Conservation (phyloP, 37 sponge, comb jelly and placozoan species). For the Cladorhizidae sp. region DNA sequence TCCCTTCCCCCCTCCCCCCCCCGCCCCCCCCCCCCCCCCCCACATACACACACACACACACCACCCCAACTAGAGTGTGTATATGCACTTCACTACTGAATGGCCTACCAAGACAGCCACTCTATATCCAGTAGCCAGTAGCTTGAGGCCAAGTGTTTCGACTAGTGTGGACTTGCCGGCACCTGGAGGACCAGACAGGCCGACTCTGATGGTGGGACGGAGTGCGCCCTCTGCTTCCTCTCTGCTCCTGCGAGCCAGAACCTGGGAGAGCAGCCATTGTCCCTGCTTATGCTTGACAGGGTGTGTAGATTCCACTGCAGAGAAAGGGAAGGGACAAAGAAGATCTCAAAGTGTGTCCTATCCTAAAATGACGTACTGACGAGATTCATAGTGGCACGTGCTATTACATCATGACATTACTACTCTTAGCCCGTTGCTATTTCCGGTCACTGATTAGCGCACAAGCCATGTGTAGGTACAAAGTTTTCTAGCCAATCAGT, state of each 20-base stretch:
- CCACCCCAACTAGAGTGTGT: no score
- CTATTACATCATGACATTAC: no score
- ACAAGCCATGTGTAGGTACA: no score
- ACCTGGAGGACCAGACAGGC: conserved; percentile 95
- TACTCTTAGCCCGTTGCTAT: neutral
- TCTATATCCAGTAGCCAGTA: conserved; percentile 51
- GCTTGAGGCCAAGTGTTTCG: conserved; percentile 74
- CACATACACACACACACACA: no score
- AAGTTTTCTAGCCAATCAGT: no score
- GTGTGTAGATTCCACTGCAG: conserved; percentile 78
- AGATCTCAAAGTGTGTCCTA: neutral
- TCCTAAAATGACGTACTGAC: no score
- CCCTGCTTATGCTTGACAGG: conserved; percentile 54
- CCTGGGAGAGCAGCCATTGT: conserved; percentile 72
- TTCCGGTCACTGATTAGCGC: no score
- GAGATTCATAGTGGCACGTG: no score
- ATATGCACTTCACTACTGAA: no score
- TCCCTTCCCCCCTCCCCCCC: no score
- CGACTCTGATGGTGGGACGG: conserved; percentile 72
- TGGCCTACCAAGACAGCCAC: conserved; percentile 91
- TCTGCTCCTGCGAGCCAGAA: conserved; percentile 46
- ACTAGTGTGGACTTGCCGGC: conserved; percentile 95
- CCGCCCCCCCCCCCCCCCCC: no score
- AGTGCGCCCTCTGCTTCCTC: conserved; percentile 1
- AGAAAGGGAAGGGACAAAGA: neutral